A percentile compares a stretch with the other conserved stretches of the same genome.
These are phyloP conservation scores for Margaritifera margaritifera DNA, from an alignment of 2,888 invertebrate species.

Conservation along the genomic window DNA sequence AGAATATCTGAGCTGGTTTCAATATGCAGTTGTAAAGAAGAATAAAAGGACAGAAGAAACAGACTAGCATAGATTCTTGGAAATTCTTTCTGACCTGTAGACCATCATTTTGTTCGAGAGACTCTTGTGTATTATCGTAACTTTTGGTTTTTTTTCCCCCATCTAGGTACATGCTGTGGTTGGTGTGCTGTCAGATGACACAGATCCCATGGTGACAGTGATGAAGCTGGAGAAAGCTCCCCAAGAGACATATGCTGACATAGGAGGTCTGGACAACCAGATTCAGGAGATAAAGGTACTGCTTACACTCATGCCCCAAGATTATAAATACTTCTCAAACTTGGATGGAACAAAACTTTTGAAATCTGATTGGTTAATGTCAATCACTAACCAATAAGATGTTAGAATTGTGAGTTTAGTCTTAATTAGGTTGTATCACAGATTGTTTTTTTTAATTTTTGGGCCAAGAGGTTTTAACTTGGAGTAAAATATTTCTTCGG, in stretches of 20 bases:
- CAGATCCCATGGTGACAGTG: constrained; percentile 99
- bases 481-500: too few relatives aligned
- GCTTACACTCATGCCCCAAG: too few relatives aligned
- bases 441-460: too few relatives aligned
- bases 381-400: neutral
- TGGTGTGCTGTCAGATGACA: constrained; percentile 98
- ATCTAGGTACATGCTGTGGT: constrained; percentile 96
- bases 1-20: too few relatives aligned
- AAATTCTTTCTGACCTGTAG: neutral
- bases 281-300: constrained; percentile 92
- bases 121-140: neutral
- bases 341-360: too few relatives aligned
- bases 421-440: too few relatives aligned
- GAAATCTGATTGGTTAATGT: neutral
- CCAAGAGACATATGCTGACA: constrained; percentile 99
- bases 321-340: too few relatives aligned
- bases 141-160: neutral
- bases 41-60: too few relatives aligned
- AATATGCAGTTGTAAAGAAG: too few relatives aligned
- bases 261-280: constrained; percentile 96
- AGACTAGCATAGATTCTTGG: too few relatives aligned
- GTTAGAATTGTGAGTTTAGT: neutral
- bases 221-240: constrained; percentile 99
- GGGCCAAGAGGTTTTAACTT: too few relatives aligned
- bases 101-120: neutral